Conservation (phyloP, 2,797 vertebrate species). For the Premnoplex brunnescens region DNA sequence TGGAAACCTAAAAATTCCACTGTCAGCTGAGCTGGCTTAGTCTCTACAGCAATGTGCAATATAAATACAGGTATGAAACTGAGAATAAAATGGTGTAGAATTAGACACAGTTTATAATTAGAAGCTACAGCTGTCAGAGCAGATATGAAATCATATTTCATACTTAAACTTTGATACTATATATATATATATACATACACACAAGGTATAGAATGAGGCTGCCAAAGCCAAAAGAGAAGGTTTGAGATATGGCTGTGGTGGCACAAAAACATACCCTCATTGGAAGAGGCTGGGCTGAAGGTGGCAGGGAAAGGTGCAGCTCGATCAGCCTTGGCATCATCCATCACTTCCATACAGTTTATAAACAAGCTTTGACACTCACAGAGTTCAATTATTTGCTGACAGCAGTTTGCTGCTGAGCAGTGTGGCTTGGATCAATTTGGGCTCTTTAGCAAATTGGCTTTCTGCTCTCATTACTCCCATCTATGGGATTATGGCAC, state of each 20-base stretch:
- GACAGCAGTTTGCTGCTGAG: constrained; percentile 28
- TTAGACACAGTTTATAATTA: constrained; percentile 53
- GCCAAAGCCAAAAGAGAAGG: background rate
- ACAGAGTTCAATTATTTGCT: background rate
- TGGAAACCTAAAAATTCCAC: constrained; percentile 45
- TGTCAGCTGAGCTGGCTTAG: constrained; percentile 46
- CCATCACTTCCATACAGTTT: background rate
- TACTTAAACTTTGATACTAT: constrained; percentile 25
- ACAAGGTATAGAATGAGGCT: background rate
- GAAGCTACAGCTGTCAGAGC: constrained; percentile 50
- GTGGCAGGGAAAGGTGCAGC: background rate
- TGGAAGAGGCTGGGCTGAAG: background rate
- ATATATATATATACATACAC: background rate
- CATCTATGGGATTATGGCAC: background rate
- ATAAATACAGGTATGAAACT: constrained; percentile 61
- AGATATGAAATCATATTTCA: constrained; percentile 42
- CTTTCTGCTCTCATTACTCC: constrained; percentile 16
- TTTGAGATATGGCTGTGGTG: background rate
- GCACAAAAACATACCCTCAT: background rate
- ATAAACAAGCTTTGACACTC: background rate
- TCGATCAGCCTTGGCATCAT: background rate
- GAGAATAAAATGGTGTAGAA: constrained; percentile 30
- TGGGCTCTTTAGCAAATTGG: constrained; percentile 47
- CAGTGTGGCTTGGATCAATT: constrained; percentile 23
- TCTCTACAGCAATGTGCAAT: constrained; percentile 44